Conservation (phyloP, 2,797 vertebrate genomes). For the Tarsius wallacei region DNA sequence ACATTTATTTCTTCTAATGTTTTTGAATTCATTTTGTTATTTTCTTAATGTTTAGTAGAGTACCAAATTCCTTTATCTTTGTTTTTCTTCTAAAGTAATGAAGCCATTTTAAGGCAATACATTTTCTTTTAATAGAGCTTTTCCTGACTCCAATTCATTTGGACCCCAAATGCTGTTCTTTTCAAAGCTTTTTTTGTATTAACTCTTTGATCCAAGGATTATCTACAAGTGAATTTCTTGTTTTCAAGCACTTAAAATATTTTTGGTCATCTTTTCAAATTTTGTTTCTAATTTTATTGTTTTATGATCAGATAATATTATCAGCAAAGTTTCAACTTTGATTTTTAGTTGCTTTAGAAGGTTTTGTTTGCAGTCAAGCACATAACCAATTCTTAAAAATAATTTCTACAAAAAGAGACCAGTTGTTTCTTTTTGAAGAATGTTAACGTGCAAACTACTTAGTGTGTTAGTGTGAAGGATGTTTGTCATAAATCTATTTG, state of each 20-base stretch:
- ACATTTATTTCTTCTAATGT: not conserved
- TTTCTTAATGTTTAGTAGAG: not conserved
- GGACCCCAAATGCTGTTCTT: not conserved
- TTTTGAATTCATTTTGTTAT: not conserved
- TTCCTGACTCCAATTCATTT: fast-evolving
- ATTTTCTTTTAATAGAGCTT: not conserved
- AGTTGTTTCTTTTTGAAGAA: not conserved
- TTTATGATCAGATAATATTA: not conserved
- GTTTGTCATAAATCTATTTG: fast-evolving
- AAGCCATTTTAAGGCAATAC: not conserved
- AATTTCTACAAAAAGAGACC: not conserved
- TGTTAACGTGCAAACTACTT: fast-evolving
- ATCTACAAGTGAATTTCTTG: not conserved
- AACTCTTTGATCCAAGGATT: not conserved
- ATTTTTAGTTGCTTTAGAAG: not conserved
- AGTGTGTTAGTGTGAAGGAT: fast-evolving
- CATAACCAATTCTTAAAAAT: fast-evolving
- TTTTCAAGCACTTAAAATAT: not conserved
- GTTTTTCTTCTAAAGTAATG: not conserved
- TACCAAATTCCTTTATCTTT: not conserved
- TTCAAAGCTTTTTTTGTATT: not conserved
- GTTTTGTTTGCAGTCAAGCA: not conserved
- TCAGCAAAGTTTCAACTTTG: not conserved
- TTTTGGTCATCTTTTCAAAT: not conserved
- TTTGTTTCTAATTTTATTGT: not conserved